Percentiles rank a stretch among this genome's conserved stretches.
These are phyloP conservation scores for Clarias fuscus DNA, from an alignment of 2,797 vertebrate genomes.

Conservation along the genomic window DNA sequence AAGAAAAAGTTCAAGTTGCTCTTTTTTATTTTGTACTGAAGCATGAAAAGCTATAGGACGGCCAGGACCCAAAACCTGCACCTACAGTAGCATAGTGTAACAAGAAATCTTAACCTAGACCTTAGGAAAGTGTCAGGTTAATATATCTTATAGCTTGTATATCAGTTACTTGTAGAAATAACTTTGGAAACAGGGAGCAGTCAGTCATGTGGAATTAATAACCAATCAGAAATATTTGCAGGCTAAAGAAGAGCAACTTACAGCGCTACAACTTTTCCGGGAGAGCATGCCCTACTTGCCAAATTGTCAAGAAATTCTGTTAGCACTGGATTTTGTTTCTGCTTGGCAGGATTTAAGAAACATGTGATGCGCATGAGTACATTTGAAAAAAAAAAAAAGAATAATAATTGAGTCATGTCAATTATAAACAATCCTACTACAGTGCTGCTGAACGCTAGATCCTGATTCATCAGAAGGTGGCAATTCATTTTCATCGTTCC, in stretches of 20 bases:
- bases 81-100: constrained; percentile 30
- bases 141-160: neutral
- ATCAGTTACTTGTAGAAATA: constrained; percentile 3
- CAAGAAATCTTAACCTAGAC: neutral
- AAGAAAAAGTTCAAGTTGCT: neutral
- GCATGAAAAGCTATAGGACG: constrained; percentile 63
- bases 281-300: constrained; percentile 50
- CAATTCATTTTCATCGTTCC: neutral
- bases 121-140: neutral
- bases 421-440: neutral
- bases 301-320: neutral
- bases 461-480: neutral
- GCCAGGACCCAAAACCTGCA: constrained; percentile 53
- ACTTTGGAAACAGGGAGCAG: constrained; percentile 1
- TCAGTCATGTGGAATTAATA: constrained; percentile 61
- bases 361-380: neutral
- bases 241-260: constrained; percentile 65
- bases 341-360: neutral
- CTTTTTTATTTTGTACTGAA: constrained; percentile 54
- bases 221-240: constrained; percentile 52
- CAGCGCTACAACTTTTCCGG: constrained; percentile 64
- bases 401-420: neutral
- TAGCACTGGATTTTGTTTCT: too few species aligned
- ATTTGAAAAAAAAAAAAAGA: neutral
- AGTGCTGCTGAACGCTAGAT: neutral